Evolutionary conservation across 2,113 vertebrate species (phyloP), one percentile per base, ranked within the genome.

Genomic region (Salvator merianae): DNA sequence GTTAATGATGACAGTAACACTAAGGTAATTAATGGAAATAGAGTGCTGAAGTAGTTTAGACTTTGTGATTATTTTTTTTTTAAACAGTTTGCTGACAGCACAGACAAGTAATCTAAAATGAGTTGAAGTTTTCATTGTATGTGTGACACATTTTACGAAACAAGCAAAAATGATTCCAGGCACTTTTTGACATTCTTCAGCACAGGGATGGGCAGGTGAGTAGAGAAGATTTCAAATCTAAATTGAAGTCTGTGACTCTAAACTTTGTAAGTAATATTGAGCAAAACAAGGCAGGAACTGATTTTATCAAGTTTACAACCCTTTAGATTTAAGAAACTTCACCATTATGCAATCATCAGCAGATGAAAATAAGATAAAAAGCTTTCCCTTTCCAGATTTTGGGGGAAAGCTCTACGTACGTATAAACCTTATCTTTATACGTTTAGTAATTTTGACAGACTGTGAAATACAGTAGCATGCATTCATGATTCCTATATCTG

Each of bases 1-100:
- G 86, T 79, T 79, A 68, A 82, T 18, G 9, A 30, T 84, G 47
- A 43, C 36, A 82, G 76, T 72, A 79, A 84, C 76, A 63, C 75
- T 79, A 79, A 87, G 5, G 12, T 76, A 85, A 77, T 22, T 63
- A 79, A 88, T 10, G 50, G 84, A 91, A 86, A 76, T 50, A 84
- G 53, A 79, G 53, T 85, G 55, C 77, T 79, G 83, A 85, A 79
- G 83, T 79, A 84, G 69, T 79, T 84, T 84, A 79, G 68, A 70
- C 32, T 79, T 63, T 73, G 55, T 65, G n/a, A 34, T 18, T 50
- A 10, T 55, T 24, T 81, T 26, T 30, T 47, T 68, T 82, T 59
- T 14, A 53, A 83, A 74, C 43, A 72, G 55, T 14, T 30, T 65
- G n/a, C 55, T 73, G 63, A 63, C 66, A 79, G 53, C 13, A 30